These are phyloP conservation scores for Strigamia crassipes DNA, from an alignment of 2,888 invertebrate genomes.

Conservation along the genomic window DNA sequence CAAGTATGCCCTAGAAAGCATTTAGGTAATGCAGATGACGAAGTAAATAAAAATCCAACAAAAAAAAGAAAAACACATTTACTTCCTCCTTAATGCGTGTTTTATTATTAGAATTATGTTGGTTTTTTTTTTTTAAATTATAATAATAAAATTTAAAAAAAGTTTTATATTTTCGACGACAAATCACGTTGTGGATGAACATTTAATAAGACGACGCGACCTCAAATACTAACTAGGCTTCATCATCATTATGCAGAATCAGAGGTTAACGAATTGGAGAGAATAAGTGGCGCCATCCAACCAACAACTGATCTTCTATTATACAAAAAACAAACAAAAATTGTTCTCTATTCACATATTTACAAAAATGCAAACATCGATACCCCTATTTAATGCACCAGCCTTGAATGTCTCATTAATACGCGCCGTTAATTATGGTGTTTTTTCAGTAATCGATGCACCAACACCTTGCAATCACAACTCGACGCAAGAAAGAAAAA, in stretches of 20 bases:
- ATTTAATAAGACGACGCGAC: background rate
- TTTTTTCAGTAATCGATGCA: slow-evolving; percentile 11
- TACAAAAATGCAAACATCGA: background rate
- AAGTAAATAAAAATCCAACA: too few species aligned
- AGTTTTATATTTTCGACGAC: background rate
- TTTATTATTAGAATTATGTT: too few species aligned
- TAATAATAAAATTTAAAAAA: too few species aligned
- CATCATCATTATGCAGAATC: background rate
- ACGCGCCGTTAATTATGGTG: background rate
- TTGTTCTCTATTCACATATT: background rate
- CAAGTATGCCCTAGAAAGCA: too few species aligned
- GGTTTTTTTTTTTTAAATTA: too few species aligned
- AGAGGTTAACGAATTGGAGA: background rate
- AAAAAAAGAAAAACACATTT: too few species aligned
- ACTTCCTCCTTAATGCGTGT: too few species aligned
- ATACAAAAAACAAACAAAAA: background rate
- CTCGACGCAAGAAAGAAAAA: background rate
- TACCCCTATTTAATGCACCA: background rate
- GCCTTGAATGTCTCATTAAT: background rate
- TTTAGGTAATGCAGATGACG: too few species aligned
- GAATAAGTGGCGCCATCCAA: background rate
- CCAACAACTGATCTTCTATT: background rate
- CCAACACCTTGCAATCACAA: background rate
- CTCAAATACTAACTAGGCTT: background rate
- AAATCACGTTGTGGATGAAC: background rate